Conservation (phyloP, 2,113 vertebrate genomes). For the Anhinga rufa region DNA sequence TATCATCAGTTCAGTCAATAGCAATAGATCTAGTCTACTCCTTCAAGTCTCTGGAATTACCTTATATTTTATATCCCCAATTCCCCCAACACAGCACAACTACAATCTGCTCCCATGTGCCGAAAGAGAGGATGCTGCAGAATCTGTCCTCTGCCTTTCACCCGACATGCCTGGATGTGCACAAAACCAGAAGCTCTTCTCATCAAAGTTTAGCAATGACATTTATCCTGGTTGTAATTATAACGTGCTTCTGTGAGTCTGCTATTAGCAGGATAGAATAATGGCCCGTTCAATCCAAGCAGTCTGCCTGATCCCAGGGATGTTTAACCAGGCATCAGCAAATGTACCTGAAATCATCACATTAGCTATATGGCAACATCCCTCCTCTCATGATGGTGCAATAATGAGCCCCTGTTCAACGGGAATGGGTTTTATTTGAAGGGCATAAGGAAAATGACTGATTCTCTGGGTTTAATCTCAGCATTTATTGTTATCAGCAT, state of each 20-base stretch:
- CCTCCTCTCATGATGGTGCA: neutral
- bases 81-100: neutral
- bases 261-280: neutral
- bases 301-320: slow-evolving; percentile 17
- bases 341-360: slow-evolving; percentile 23
- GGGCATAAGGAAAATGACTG: neutral
- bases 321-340: slow-evolving; percentile 18
- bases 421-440: neutral
- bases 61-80: neutral
- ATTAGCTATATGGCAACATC: slow-evolving; percentile 17
- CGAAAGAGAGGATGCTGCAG: neutral
- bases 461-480: neutral
- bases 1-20: neutral
- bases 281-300: neutral
- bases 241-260: neutral
- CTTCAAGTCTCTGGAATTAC: neutral
- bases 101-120: neutral
- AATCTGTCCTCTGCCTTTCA: neutral
- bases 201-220: slow-evolving; percentile 3
- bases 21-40: neutral
- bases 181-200: neutral
- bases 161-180: neutral
- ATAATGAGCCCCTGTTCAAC: neutral
- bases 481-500: neutral
- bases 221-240: slow-evolving; percentile 49